Base-by-base conservation (phyloP, 2,888 invertebrate species). In the Ethmia dodecea region DNA sequence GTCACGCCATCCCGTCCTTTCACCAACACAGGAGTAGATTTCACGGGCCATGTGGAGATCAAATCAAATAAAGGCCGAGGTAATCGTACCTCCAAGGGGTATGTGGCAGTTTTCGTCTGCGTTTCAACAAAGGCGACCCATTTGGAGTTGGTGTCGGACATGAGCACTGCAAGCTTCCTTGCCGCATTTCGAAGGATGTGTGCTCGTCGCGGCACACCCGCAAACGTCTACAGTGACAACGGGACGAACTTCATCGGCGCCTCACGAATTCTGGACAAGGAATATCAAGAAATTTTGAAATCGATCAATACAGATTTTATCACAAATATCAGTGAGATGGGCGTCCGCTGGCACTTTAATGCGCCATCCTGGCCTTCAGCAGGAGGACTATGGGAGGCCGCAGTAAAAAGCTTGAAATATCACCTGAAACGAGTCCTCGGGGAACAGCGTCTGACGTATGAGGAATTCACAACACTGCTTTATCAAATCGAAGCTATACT, bases 241-340 rank as follows among this genome's bases (percentile, higher is more conserved):
- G 38, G 47, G 13, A 44, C 45, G 0, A 43, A 48, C 25, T 50
- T 50, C 20, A 36, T 45, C 5, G 41, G 41, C 2, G 48, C 48
- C 1, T 13, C 33, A 0, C 26, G 10, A 15, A 6, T 16, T 8
- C 12, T 33, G 13, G 2, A 11, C 6, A 6, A 31, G 5, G 24
- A 31, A 12, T 13, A 13, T 5, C 5, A 14, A 24, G 10, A 25
- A 5, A 13, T 18, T 5, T 9, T 6, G 8, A 5, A 1, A 12
- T 5, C 9, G 3, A 6, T 6, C 3, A 24, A 3, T n/a, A 3
- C 24, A 3, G 27, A 27, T 4, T 27, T 33, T 9, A 10, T 27
- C 12, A 5, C 2, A 5, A 12, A 26, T 2, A 10, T 33, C 3
- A 5, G 9, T 0, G 15, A 30, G 10, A n/a, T 33, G 30, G 27